Base-by-base conservation (phyloP, 2,888 invertebrate species). In the Capitulum mitella region DNA sequence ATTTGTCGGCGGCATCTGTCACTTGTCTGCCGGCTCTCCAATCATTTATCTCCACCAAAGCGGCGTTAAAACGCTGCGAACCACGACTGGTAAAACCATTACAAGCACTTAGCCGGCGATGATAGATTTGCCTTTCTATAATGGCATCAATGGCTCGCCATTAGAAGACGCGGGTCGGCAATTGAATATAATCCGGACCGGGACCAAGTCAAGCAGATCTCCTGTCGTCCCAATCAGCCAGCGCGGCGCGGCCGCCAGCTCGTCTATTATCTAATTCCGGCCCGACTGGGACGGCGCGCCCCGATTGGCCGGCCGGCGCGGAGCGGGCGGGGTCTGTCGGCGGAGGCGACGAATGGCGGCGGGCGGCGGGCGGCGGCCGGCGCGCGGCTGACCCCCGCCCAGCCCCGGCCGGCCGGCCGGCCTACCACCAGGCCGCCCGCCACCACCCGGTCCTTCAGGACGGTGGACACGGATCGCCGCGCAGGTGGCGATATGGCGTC, bases 91-190 rank as follows among this genome's bases (percentile, higher is more conserved):
- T 70, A 26, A 70, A 70, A 70, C 70, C 70, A 70, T 70, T 70
- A 70, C 70, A 70, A 64, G 70, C 70, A 70, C 70, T 70, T 70
- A 70, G 70, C 37, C 61, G 26, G 70, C 70, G 70, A 70, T 70
- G 70, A 70, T 70, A 40, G 70, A 70, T 70, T 70, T 40, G 37
- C 22, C 70, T 37, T 70, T 40, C 37, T 37, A 29, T 70, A 70
- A 70, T 70, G 70, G 70, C n/a, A 70, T 26, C 70, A 40, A 70
- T 40, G 70, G 70, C 22, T 70, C 37, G 29, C 70, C 70, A 70
- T 70, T 40, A 70, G 70, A 37, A 37, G 37, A 37, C 26, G 29
- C 8, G 6, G 26, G n/a, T n/a, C 70, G 70, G 26, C 70, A 70
- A 70, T 70, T 70, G 70, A 70, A 70, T 40, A 40, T 40, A 70